Evolutionary conservation across 1,140 invertebrate genomes (phyloP), one percentile per base, ranked within the genome.

Genomic region (Pemphigus obesinymphae): DNA sequence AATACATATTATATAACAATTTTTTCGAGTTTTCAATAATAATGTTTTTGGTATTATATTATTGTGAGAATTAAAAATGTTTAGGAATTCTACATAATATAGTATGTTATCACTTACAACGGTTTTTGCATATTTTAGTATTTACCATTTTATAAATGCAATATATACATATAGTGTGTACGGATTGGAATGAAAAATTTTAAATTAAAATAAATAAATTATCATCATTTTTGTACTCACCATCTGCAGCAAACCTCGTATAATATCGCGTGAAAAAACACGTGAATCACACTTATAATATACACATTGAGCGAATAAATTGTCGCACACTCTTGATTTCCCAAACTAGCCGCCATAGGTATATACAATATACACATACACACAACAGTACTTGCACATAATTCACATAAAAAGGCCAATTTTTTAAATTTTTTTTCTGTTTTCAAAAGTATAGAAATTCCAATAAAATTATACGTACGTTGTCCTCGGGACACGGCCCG

Each of bases 401-500:
- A 70, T 37, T 70, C 40, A 26, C 40, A 70, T 23, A 17, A 23
- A 13, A 70, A 70, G 29, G 68, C 68, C 29, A 45, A 40, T 70
- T 45, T 70, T 70, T 70, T 70, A 70, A n/a, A n/a, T n/a, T n/a
- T n/a, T n/a, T n/a, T n/a, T n/a, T n/a, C n/a, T n/a, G n/a, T n/a
- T 43, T 13, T 70, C 10, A 45, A 70, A 70, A 29, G 23, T 17
- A 17, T n/a, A 45, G n/a, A 48, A 13, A 70, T 70, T 70, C 40
- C 68, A 15, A 70, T 70, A 70, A 70, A 70, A 45, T 26, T 26
- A 45, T 26, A 37, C 37, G 37, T 23, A 70, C n/a, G 34, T 45
- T 45, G 68, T 70, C 68, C 68, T 70, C 45, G 68, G 40, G 40
- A 70, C 68, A 70, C 13, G 68, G n/a, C n/a, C n/a, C n/a, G 40